Evolutionary conservation across 1,140 invertebrate species (phyloP).

Genomic region (Steinernema feltiae): DNA sequence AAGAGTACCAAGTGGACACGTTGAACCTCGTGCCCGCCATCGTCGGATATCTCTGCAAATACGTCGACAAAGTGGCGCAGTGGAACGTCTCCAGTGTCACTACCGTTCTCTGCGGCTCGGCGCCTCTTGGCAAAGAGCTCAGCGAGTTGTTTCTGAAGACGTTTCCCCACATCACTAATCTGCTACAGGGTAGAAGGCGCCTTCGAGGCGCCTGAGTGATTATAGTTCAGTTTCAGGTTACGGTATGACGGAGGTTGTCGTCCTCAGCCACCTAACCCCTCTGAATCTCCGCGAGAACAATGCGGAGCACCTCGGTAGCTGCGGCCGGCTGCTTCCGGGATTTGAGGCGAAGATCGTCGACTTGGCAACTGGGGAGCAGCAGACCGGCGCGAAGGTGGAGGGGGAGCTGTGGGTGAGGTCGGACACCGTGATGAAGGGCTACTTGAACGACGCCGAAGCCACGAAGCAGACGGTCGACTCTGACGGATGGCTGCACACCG

Average conservation of each 20-base stretch:
- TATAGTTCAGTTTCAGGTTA: constrained; percentile 32
- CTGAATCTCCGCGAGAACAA: constrained; percentile 28
- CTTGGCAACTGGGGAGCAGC: constrained; percentile 41
- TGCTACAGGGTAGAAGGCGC: constrained; percentile 34
- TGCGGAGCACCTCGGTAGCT: constrained; percentile 62
- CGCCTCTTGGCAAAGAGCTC: constrained; percentile 55
- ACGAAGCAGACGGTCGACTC: constrained; percentile 67
- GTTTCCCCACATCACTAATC: constrained; percentile 34
- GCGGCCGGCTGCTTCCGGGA: constrained; percentile 54
- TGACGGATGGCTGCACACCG: constrained; percentile 72
- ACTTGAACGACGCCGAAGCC: constrained; percentile 69
- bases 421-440: constrained; percentile 64
- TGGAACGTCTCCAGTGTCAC: constrained; percentile 51
- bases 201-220: neutral
- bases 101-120: constrained; percentile 52
- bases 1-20: constrained; percentile 38
- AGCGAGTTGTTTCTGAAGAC: constrained; percentile 43
- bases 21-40: constrained; percentile 29
- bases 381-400: constrained; percentile 38
- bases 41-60: constrained; percentile 14
- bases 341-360: constrained; percentile 59
- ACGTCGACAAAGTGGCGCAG: constrained; percentile 17
- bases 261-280: constrained; percentile 45
- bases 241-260: constrained; percentile 48
- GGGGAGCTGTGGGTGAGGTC: constrained; percentile 59